phyloP scores from a whole-genome alignment of 1,140 invertebrate species.

The Argopecten irradians region DNA sequence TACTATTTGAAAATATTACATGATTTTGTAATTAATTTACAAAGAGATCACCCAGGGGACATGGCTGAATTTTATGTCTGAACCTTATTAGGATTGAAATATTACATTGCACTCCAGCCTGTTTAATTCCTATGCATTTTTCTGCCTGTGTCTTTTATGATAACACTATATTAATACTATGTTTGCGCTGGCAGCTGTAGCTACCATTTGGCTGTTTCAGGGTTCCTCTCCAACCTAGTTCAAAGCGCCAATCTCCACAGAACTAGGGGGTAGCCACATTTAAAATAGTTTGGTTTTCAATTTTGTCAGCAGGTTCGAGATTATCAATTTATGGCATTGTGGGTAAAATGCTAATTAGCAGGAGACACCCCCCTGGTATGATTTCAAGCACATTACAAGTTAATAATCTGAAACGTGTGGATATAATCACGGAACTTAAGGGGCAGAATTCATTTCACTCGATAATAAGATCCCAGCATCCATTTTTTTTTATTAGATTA shows the following conservation, averaged over 20 bases:
- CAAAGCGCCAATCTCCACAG: constrained; percentile 7
- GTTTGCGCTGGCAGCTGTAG: neutral
- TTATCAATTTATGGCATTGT: constrained; percentile 23
- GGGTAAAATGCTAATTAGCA: constrained; percentile 17
- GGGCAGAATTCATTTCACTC: neutral
- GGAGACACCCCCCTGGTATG: constrained; percentile 13
- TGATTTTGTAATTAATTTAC: no score
- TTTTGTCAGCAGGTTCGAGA: constrained; percentile 5
- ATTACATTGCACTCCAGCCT: neutral
- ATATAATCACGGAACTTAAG: neutral
- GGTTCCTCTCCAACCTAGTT: neutral
- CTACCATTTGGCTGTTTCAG: constrained; percentile 15
- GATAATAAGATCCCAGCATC: neutral
- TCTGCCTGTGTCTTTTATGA: neutral
- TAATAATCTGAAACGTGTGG: neutral
- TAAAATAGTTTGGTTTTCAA: constrained; percentile 19
- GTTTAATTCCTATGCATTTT: constrained; percentile 23
- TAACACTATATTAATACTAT: neutral
- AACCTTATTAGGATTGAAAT: constrained; percentile 16
- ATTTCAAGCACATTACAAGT: constrained; percentile 11
- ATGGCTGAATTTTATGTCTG: no score
- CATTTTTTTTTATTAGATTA: neutral
- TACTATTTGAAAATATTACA: no score
- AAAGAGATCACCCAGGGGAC: no score
- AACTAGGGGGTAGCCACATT: neutral